phyloP scores from a whole-genome alignment of 2,797 vertebrate genomes.

The Eulemur albifrons region DNA sequence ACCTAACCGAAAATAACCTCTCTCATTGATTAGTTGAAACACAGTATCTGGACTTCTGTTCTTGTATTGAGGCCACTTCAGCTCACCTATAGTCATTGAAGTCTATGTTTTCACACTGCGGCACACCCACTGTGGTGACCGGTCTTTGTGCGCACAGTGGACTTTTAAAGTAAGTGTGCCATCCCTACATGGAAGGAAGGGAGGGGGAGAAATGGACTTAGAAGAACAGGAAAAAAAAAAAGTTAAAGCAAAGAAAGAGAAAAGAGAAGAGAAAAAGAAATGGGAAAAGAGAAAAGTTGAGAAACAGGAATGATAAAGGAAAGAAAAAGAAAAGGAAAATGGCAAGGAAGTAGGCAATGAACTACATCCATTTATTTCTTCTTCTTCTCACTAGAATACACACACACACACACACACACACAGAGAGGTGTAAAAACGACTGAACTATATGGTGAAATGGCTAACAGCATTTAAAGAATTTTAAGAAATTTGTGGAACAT shows the following conservation, averaged over 20 bases:
- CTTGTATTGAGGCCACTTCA: neutral
- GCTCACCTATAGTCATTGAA: accelerated
- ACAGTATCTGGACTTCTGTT: neutral
- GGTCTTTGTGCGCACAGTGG: accelerated
- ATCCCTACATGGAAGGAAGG: accelerated
- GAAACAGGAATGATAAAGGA: neutral
- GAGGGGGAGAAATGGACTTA: too few relatives aligned
- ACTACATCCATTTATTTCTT: neutral
- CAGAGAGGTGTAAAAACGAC: neutral
- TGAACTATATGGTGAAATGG: neutral
- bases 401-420: too few relatives aligned
- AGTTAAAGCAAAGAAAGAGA: too few relatives aligned
- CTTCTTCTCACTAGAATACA: neutral
- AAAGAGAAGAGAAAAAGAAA: neutral
- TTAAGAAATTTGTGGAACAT: neutral
- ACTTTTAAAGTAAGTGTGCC: neutral
- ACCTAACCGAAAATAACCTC: neutral
- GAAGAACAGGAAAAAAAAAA: neutral
- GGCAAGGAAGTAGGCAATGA: neutral
- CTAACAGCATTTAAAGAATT: neutral
- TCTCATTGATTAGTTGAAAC: neutral
- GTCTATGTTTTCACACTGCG: accelerated
- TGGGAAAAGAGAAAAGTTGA: too few relatives aligned
- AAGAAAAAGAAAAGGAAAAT: neutral
- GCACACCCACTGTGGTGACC: neutral